Evolutionary conservation across 2,888 invertebrate genomes (phyloP).

Genomic region (Heliconius aoede): DNA sequence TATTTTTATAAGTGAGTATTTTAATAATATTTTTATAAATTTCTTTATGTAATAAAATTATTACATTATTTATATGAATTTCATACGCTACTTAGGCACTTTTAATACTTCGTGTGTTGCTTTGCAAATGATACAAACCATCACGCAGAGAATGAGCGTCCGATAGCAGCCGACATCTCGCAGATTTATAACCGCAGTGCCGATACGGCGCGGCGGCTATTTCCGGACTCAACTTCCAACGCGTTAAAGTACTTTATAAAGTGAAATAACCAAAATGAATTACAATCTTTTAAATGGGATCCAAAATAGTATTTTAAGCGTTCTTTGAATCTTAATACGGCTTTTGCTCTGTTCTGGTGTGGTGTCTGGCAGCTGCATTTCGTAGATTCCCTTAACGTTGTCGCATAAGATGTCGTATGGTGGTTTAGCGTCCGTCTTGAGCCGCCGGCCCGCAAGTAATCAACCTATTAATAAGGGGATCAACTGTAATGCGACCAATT

Average conservation of each 20-base stretch:
- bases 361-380: conserved; percentile 57
- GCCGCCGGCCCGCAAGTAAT: conserved; percentile 74
- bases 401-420: conserved; percentile 58
- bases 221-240: conserved; percentile 75
- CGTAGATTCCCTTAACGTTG: conserved; percentile 62
- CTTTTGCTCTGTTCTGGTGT: conserved; percentile 46
- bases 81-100: conserved; percentile 52
- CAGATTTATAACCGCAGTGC: conserved; percentile 72
- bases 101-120: conserved; percentile 76
- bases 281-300: conserved; percentile 53
- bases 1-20: not conserved
- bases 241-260: conserved; percentile 73
- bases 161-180: conserved; percentile 78
- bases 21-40: not conserved
- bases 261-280: conserved; percentile 63
- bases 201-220: conserved; percentile 70
- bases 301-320: conserved; percentile 45
- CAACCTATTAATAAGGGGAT: conserved; percentile 83
- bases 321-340: conserved; percentile 47
- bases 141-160: conserved; percentile 75
- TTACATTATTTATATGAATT: conserved; percentile 23
- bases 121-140: conserved; percentile 82
- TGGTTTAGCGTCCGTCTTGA: conserved; percentile 51
- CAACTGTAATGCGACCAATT: conserved; percentile 80
- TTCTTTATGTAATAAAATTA: not conserved